Evolutionary conservation across 2,888 invertebrate genomes (phyloP).

Genomic region (Tinea semifulvella): DNA sequence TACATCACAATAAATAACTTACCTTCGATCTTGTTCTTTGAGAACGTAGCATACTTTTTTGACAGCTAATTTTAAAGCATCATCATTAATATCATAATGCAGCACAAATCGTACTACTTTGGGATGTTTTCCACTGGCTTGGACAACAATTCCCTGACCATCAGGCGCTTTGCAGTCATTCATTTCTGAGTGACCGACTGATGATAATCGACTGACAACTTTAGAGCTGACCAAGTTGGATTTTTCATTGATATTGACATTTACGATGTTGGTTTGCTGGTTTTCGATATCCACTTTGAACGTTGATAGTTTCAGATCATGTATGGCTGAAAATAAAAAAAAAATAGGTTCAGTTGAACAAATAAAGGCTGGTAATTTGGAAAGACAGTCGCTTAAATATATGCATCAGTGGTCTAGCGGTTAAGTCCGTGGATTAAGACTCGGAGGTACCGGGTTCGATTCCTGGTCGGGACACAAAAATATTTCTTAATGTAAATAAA

Average conservation of each 20-base stretch:
- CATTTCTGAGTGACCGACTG: conserved; percentile 46
- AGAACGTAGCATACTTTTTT: conserved; percentile 69
- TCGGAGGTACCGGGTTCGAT: too few species aligned
- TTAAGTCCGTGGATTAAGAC: too few species aligned
- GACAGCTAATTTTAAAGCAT: conserved; percentile 64
- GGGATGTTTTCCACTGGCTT: conserved; percentile 58
- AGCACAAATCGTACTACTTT: conserved; percentile 67
- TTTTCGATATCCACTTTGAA: conserved; percentile 60
- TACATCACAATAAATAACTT: not conserved
- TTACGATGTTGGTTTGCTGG: conserved; percentile 73
- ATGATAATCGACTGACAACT: conserved; percentile 60
- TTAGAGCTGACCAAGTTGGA: conserved; percentile 52
- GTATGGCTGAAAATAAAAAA: conserved; percentile 46
- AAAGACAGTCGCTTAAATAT: too few species aligned
- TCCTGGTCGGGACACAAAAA: too few species aligned
- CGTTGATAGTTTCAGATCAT: conserved; percentile 52
- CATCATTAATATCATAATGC: conserved; percentile 70
- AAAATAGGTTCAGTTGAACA: too few species aligned
- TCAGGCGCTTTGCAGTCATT: conserved; percentile 46
- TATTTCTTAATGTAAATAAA: too few species aligned
- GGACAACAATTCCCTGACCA: conserved; percentile 42
- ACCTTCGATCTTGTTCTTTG: conserved; percentile 44
- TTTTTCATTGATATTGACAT: conserved; percentile 61
- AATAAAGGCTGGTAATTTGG: too few species aligned
- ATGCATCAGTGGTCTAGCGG: too few species aligned